A percentile compares a stretch with the other conserved stretches of the same genome.
phyloP scores from a whole-genome alignment of 1,140 invertebrate genomes.

The Argopecten irradians region DNA sequence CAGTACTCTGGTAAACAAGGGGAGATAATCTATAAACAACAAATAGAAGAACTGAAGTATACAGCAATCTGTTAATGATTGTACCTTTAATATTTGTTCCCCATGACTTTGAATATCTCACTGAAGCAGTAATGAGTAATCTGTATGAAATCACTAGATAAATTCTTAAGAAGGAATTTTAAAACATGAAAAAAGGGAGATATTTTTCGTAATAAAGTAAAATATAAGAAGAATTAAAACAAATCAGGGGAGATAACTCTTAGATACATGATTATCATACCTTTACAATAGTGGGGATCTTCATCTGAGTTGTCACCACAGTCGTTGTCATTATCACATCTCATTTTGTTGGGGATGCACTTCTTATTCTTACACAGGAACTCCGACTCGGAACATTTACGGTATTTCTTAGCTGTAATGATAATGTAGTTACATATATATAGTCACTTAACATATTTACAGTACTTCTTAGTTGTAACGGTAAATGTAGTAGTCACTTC shows the following conservation, averaged over 20 bases:
- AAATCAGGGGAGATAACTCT: background rate
- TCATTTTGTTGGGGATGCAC: constrained; percentile 87
- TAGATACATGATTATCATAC: constrained; percentile 42
- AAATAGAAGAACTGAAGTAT: too few relatives aligned
- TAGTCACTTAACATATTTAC: too few relatives aligned
- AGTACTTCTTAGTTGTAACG: too few relatives aligned
- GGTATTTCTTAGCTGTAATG: constrained; percentile 82
- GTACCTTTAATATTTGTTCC: too few relatives aligned
- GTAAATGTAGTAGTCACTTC: too few relatives aligned
- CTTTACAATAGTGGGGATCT: constrained; percentile 62
- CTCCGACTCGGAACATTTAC: constrained; percentile 96
- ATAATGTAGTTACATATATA: too few relatives aligned
- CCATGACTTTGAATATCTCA: too few relatives aligned
- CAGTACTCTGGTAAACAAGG: too few relatives aligned
- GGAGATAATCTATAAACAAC: too few relatives aligned
- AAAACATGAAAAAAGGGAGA: background rate
- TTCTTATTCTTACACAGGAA: constrained; percentile 94
- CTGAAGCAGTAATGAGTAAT: too few relatives aligned
- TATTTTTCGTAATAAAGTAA: background rate
- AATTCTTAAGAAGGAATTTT: background rate
- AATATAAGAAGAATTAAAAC: background rate
- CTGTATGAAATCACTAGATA: background rate
- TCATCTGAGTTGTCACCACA: constrained; percentile 81
- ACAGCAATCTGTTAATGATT: too few relatives aligned
- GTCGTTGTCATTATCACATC: constrained; percentile 82